Percentiles rank a stretch among this genome's conserved stretches.
phyloP scores from a whole-genome alignment of 2,888 invertebrate genomes.

The Argyra leucocephala region DNA sequence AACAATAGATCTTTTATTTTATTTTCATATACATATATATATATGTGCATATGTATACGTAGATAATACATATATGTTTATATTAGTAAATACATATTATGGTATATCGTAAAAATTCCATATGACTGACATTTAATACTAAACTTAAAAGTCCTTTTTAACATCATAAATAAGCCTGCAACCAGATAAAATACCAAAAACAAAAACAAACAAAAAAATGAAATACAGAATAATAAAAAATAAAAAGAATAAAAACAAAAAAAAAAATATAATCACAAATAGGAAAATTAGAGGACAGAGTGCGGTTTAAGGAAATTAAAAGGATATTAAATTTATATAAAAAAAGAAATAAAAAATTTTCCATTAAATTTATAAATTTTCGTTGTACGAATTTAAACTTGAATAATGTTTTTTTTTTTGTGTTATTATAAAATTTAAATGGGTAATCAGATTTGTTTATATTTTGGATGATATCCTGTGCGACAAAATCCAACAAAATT shows the following conservation, averaged over 20 bases:
- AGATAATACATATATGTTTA: too few species aligned
- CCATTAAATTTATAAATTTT: too few species aligned
- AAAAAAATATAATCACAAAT: not conserved
- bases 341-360: too few species aligned
- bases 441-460: too few species aligned
- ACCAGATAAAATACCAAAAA: not conserved
- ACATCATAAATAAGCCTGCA: not conserved
- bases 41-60: too few species aligned
- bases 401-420: too few species aligned
- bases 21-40: not conserved
- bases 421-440: too few species aligned
- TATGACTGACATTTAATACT: not conserved
- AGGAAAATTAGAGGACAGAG: not conserved
- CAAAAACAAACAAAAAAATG: not conserved
- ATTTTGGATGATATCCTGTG: too few species aligned
- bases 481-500: too few species aligned
- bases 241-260: not conserved
- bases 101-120: not conserved
- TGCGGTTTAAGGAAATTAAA: not conserved
- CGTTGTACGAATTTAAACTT: too few species aligned
- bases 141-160: not conserved
- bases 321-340: not conserved
- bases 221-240: too few species aligned
- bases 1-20: not conserved
- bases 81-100: too few species aligned